Evolutionary conservation across 2,797 vertebrate genomes (phyloP).

Genomic region (Tapera naevia): DNA sequence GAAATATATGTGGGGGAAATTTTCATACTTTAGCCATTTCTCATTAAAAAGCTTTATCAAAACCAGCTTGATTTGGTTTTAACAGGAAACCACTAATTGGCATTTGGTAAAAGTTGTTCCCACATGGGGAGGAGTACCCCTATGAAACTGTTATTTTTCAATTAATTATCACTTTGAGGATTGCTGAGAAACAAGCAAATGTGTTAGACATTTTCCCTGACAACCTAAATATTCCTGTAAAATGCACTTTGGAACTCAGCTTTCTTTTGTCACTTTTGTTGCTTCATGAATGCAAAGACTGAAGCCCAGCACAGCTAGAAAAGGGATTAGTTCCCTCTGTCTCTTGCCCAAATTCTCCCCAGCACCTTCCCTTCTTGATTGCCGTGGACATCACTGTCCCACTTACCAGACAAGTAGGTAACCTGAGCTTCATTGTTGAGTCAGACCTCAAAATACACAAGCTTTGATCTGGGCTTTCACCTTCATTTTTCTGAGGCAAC

Average conservation of each 20-base stretch:
- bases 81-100: slow-evolving; percentile 64
- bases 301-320: not conserved
- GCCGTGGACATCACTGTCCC: not conserved
- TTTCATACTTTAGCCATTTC: slow-evolving; percentile 52
- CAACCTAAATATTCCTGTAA: slow-evolving; percentile 45
- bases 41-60: slow-evolving; percentile 68
- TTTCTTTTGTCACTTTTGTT: slow-evolving; percentile 48
- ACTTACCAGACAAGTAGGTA: not conserved
- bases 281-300: not conserved
- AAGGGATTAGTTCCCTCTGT: not conserved
- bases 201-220: slow-evolving; percentile 65
- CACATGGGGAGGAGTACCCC: slow-evolving; percentile 62
- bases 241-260: slow-evolving; percentile 35
- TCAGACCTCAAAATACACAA: not conserved
- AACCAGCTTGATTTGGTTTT: slow-evolving; percentile 65
- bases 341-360: not conserved
- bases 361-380: not conserved
- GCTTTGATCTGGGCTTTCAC: not conserved
- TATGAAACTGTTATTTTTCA: slow-evolving; percentile 67
- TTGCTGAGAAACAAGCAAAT: slow-evolving; percentile 66
- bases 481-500: not conserved
- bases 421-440: not conserved
- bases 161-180: slow-evolving; percentile 71
- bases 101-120: slow-evolving; percentile 67
- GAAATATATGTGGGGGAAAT: not conserved